Conservation (phyloP, 2,888 invertebrate genomes). For the Spicauda simplicius region DNA sequence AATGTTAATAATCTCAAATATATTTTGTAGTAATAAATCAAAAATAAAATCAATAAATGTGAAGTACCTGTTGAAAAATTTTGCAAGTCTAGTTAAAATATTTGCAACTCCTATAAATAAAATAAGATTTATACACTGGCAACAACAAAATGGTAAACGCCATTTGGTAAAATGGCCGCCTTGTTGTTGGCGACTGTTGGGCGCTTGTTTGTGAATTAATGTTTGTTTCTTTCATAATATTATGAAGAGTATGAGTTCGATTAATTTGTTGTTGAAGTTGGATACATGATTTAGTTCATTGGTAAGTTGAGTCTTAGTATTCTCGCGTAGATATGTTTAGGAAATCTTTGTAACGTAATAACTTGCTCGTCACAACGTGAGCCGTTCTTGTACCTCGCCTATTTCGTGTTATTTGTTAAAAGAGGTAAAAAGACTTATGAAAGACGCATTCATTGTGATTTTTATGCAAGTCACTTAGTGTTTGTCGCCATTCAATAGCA, state of each 20-base stretch:
- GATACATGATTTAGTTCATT: constrained; percentile 54
- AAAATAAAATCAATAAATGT: too few species aligned
- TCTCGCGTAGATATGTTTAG: not conserved
- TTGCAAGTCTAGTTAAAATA: not conserved
- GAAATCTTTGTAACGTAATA: constrained; percentile 46
- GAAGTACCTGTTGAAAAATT: not conserved
- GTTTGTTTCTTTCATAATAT: constrained; percentile 71
- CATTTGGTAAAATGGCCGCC: constrained; percentile 80
- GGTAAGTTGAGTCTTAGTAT: constrained; percentile 57
- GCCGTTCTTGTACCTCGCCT: constrained; percentile 52
- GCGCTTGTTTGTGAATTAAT: constrained; percentile 78
- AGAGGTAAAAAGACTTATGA: too few species aligned
- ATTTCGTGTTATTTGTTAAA: constrained; percentile 43
- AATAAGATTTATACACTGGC: constrained; percentile 27
- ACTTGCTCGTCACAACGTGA: constrained; percentile 69
- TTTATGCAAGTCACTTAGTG: not conserved
- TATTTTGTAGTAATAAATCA: too few species aligned
- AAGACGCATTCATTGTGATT: not conserved
- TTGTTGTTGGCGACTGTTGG: constrained; percentile 82
- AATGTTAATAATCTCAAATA: too few species aligned
- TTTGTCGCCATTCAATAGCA: not conserved
- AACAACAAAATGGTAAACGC: constrained; percentile 51
- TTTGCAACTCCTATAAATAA: constrained; percentile 14
- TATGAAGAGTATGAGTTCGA: constrained; percentile 68
- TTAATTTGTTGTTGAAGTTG: constrained; percentile 50